Evolutionary conservation across 2,888 invertebrate species (phyloP), one percentile per base, ranked within the genome.

Genomic region (Lasioglossum lativentre): DNA sequence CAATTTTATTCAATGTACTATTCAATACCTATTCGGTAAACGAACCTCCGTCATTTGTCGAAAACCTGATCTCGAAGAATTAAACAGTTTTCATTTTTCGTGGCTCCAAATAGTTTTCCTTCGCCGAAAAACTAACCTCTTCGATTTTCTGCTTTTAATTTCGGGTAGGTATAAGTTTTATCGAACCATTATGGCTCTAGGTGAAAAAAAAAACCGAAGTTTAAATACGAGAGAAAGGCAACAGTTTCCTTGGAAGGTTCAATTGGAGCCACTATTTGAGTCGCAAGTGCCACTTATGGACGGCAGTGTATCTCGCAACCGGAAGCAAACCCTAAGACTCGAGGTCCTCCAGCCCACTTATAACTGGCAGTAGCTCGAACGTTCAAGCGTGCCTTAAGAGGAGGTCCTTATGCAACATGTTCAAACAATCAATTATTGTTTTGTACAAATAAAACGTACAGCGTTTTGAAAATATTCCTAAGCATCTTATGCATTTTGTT

Each of bases 251-350:
- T 38, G 74, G 68, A 68, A 38, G 10, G 42, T 63, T 68, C 68
- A 63, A 63, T 63, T 30, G 63, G 63, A 45, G 27, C 45, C n/a
- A 10, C 68, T 52, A 14, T 52, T 38, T n/a, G 34, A 34, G 27
- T 34, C 6, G n/a, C 45, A 10, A n/a, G 12, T 16, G 52, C 38
- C 30, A 30, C 23, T 52, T 63, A 30, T 63, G 63, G n/a, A 52
- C 52, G 52, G 52, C 52, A 52, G 52, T 52, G 74, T 75, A 5
- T 56, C 63, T 75, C 59, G 47, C 63, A 63, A 30, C 63, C 63
- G 63, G 63, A 63, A 63, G 63, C 14, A 16, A 63, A 30, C 63
- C 27, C 63, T 63, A 63, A 52, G 52, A 52, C 10, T 52, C 52
- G 38, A 56, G 73, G 30, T 23, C 34, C 63, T 63, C 30, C 63